Conservation (phyloP, 1,140 invertebrate genomes). For the Drosophila tropicalis region DNA sequence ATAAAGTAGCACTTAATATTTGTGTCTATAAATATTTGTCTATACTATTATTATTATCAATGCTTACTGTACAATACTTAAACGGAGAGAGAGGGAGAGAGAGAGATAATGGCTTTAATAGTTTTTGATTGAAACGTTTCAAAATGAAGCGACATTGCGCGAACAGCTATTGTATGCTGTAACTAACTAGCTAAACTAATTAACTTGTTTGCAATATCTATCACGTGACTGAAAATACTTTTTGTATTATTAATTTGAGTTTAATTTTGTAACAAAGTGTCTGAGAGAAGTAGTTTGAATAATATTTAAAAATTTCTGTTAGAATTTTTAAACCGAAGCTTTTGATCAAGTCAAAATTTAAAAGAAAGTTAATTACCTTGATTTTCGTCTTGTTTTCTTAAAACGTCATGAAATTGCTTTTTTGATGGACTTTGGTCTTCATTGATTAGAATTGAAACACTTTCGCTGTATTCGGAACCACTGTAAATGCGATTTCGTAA, state of each 20-base stretch:
- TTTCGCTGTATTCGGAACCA: neutral
- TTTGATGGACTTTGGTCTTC: conserved; percentile 42
- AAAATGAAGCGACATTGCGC: neutral
- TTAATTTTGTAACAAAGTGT: neutral
- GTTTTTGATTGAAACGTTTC: conserved; percentile 5
- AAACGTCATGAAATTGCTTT: too few species aligned
- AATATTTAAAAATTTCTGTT: too few species aligned
- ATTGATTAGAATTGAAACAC: conserved; percentile 24
- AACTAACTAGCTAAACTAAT: too few species aligned
- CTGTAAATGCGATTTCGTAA: conserved; percentile 10
- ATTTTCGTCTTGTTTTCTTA: too few species aligned
- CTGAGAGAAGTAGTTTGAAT: too few species aligned
- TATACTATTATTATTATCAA: conserved; percentile 33
- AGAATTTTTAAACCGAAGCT: too few species aligned
- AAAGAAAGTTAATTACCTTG: too few species aligned
- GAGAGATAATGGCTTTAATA: neutral
- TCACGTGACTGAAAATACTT: neutral
- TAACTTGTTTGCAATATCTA: neutral
- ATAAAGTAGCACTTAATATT: neutral
- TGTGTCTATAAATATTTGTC: conserved; percentile 17
- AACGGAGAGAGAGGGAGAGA: too few species aligned
- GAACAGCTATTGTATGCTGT: neutral
- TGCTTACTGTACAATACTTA: conserved; percentile 14
- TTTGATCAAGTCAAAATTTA: too few species aligned
- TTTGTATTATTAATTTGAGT: neutral